Evolutionary conservation across 2,113 vertebrate species (phyloP).

Genomic region (Microtus richardsoni): DNA sequence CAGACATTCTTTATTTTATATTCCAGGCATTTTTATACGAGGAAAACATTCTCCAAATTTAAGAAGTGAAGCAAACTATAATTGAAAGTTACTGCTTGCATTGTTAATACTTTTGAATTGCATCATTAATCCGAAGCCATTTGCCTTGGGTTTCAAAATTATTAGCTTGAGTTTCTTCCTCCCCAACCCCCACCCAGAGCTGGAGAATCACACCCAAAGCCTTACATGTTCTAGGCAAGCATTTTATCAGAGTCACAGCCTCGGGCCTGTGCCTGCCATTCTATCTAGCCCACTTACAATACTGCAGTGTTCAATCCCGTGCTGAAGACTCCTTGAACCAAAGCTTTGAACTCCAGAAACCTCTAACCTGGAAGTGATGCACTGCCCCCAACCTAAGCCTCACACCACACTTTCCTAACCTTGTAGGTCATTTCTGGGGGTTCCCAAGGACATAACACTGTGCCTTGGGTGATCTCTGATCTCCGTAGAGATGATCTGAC

Average conservation of each 20-base stretch:
- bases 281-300: neutral
- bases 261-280: neutral
- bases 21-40: slow-evolving; percentile 13
- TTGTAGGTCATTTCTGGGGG: slow-evolving; percentile 22
- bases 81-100: slow-evolving; percentile 46
- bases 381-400: neutral
- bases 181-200: too few species aligned
- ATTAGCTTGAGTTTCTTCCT: neutral
- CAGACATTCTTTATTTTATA: neutral
- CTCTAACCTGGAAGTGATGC: neutral
- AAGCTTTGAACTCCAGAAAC: neutral
- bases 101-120: slow-evolving; percentile 34
- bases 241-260: neutral
- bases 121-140: slow-evolving; percentile 38
- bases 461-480: neutral
- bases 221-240: neutral
- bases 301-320: neutral
- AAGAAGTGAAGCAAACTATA: slow-evolving; percentile 15
- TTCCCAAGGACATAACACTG: neutral
- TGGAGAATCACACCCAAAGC: neutral
- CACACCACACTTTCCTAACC: neutral
- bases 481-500: neutral
- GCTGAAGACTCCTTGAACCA: neutral
- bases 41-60: slow-evolving; percentile 43
- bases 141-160: neutral